These are phyloP conservation scores for Andrena minutula DNA, from an alignment of 2,888 invertebrate species.

Conservation along the genomic window DNA sequence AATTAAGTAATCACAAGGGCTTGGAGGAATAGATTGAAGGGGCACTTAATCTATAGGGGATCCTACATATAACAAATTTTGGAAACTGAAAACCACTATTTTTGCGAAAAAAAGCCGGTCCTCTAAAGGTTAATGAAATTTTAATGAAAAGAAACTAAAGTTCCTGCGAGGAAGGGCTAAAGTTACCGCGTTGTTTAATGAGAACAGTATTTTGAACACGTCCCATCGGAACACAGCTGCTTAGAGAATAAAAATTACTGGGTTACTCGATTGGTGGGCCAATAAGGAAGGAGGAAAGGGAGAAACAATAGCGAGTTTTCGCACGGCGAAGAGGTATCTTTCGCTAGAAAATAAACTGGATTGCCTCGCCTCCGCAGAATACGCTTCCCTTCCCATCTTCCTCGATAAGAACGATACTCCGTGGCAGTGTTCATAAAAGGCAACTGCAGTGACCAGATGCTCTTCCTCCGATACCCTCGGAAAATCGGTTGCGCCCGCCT, in stretches of 20 bases:
- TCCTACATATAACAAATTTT: too few relatives aligned
- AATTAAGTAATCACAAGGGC: too few relatives aligned
- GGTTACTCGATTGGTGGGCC: background rate
- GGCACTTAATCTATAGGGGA: too few relatives aligned
- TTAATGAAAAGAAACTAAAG: too few relatives aligned
- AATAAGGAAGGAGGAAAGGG: background rate
- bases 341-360: conserved; percentile 6
- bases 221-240: background rate
- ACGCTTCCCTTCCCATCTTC: background rate
- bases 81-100: too few relatives aligned
- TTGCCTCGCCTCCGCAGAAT: background rate
- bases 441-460: conserved; percentile 47
- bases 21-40: too few relatives aligned
- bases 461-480: conserved; percentile 32
- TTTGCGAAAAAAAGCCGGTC: too few relatives aligned
- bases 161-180: too few relatives aligned
- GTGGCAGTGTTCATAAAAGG: conserved; percentile 48
- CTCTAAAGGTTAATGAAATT: too few relatives aligned
- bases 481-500: conserved; percentile 17
- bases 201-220: background rate
- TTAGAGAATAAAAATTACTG: conserved; percentile 16
- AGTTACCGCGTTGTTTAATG: background rate
- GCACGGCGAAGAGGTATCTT: background rate
- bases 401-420: conserved; percentile 7
- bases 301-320: conserved; percentile 17